These are phyloP conservation scores for Diglossa cyanea DNA, from an alignment of 2,797 vertebrate genomes.

Conservation along the genomic window DNA sequence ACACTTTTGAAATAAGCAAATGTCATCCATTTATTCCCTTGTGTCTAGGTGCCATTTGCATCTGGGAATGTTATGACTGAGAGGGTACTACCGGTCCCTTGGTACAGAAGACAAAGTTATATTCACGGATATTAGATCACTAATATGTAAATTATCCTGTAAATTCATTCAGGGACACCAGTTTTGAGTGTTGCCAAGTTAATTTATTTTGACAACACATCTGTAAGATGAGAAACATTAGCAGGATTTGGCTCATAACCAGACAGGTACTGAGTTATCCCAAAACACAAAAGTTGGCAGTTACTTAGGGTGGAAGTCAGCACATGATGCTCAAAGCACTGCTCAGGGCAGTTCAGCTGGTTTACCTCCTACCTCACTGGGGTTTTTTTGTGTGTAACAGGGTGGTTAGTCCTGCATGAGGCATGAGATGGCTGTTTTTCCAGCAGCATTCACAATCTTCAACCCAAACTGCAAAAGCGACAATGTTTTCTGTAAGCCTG, in stretches of 20 bases:
- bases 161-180: not conserved
- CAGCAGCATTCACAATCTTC: not conserved
- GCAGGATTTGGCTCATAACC: not conserved
- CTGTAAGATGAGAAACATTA: not conserved
- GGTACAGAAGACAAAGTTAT: not conserved
- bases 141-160: not conserved
- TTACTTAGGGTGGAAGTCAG: not conserved
- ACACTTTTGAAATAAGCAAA: not conserved
- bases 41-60: not conserved
- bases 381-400: not conserved
- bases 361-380: not conserved
- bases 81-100: not conserved
- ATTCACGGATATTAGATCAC: not conserved
- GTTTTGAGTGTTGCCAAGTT: not conserved
- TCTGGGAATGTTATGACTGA: not conserved
- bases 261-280: not conserved
- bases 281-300: not conserved
- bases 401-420: not conserved
- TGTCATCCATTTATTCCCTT: not conserved
- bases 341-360: not conserved
- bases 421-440: not conserved
- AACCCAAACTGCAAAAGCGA: not conserved
- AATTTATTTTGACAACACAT: not conserved
- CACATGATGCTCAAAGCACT: not conserved
- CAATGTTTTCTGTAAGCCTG: not conserved